phyloP scores from a whole-genome alignment of 2,797 vertebrate genomes.

The Cyclopterus lumpus region DNA sequence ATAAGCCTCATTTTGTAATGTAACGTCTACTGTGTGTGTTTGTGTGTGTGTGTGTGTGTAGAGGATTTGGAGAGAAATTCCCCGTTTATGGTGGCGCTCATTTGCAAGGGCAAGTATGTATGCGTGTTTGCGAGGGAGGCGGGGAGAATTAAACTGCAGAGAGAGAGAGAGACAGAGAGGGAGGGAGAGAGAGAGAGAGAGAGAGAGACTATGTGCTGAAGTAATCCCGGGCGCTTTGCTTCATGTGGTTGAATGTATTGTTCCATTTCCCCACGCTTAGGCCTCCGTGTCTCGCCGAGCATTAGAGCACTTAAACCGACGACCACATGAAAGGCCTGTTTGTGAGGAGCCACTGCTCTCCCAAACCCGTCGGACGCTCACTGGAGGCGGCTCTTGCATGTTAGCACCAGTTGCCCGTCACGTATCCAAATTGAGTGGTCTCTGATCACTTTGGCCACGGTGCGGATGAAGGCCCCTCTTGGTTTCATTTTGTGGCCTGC shows the following conservation, averaged over 20 bases:
- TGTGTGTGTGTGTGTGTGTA: constrained; percentile 37
- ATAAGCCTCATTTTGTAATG: constrained; percentile 57
- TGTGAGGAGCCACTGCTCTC: constrained; percentile 78
- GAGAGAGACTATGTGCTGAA: constrained; percentile 67
- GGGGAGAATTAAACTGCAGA: constrained; percentile 46
- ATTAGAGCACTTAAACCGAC: constrained; percentile 80
- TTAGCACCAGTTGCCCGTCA: constrained; percentile 71
- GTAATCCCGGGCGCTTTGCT: constrained; percentile 75
- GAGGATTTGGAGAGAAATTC: constrained; percentile 65
- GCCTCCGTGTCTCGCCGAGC: constrained; percentile 83
- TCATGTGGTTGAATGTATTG: constrained; percentile 85
- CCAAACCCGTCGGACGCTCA: constrained; percentile 69
- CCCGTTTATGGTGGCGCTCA: constrained; percentile 63
- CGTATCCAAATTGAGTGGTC: constrained; percentile 57
- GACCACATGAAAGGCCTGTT: constrained; percentile 83
- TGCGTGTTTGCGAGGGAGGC: constrained; percentile 37
- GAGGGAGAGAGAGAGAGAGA: constrained; percentile 3
- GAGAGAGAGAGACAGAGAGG: constrained; percentile 59
- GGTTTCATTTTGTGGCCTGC: constrained; percentile 62
- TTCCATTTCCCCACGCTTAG: constrained; percentile 78
- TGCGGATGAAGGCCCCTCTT: constrained; percentile 57
- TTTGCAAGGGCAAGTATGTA: constrained; percentile 52
- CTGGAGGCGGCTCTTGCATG: constrained; percentile 77
- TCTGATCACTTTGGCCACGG: constrained; percentile 53
- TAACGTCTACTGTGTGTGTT: constrained; percentile 41